Conservation (phyloP, 2,888 invertebrate genomes). For the Lithophane socia region DNA sequence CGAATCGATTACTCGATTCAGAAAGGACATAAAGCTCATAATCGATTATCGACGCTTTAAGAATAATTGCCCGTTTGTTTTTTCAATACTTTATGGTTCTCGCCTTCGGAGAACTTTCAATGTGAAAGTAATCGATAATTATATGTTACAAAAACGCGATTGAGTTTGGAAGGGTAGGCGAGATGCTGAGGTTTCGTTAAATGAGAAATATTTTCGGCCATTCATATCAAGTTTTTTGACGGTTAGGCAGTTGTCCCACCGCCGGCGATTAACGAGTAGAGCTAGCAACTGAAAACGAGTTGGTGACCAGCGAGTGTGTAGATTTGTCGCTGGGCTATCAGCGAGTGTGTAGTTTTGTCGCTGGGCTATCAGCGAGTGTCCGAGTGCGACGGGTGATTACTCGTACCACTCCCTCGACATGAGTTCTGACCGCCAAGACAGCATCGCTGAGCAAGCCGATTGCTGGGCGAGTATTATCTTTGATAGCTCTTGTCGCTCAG, state of each 20-base stretch:
- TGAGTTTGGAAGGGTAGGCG: slow-evolving; percentile 44
- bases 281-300: too few species aligned
- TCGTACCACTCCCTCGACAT: too few species aligned
- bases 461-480: too few species aligned
- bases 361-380: too few species aligned
- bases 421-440: too few species aligned
- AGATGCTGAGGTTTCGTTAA: slow-evolving; percentile 36
- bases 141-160: slow-evolving; percentile 67
- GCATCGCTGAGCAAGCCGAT: too few species aligned
- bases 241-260: background rate
- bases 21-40: slow-evolving; percentile 59
- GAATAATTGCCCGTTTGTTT: slow-evolving; percentile 62
- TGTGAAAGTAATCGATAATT: slow-evolving; percentile 81
- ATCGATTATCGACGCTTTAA: slow-evolving; percentile 61
- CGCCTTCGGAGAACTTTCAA: slow-evolving; percentile 69
- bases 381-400: too few species aligned
- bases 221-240: slow-evolving; percentile 36
- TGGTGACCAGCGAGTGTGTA: too few species aligned
- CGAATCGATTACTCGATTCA: slow-evolving; percentile 47
- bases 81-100: slow-evolving; percentile 61
- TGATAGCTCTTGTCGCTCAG: too few species aligned
- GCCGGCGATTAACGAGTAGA: too few species aligned
- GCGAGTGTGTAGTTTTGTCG: too few species aligned
- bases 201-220: slow-evolving; percentile 21
- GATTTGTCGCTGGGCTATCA: too few species aligned